These are phyloP conservation scores for Ciconia stormi DNA, from an alignment of 2,113 vertebrate species.

Conservation along the genomic window DNA sequence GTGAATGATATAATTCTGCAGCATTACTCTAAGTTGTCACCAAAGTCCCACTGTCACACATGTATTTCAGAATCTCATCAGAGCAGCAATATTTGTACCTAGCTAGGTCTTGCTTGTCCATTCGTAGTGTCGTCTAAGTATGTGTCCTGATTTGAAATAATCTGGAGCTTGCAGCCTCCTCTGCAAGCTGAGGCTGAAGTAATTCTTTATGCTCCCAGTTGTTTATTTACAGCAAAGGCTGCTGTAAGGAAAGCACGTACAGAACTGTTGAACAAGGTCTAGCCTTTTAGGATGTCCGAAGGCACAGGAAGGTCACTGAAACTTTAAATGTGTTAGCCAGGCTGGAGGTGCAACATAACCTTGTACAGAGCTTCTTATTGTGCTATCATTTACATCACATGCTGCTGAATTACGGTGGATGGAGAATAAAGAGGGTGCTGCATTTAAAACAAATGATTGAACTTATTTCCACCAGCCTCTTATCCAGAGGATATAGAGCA, in stretches of 20 bases:
- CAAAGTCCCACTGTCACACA: neutral
- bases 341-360: neutral
- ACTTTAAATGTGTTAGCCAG: neutral
- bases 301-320: neutral
- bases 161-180: neutral
- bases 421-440: neutral
- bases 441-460: neutral
- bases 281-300: neutral
- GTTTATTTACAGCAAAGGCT: neutral
- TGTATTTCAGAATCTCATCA: neutral
- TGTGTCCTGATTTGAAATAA: neutral
- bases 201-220: neutral
- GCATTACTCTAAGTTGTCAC: neutral
- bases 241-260: neutral
- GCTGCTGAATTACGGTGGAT: neutral
- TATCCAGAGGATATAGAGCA: neutral
- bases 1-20: neutral
- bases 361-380: neutral
- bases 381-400: neutral
- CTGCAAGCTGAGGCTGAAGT: neutral
- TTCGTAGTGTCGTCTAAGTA: neutral
- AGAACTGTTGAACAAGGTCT: neutral
- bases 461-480: neutral
- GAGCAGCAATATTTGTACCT: neutral
- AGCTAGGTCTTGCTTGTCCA: neutral